Evolutionary conservation across 2,797 vertebrate species (phyloP).

Genomic region (Pantherophis vulpinus): DNA sequence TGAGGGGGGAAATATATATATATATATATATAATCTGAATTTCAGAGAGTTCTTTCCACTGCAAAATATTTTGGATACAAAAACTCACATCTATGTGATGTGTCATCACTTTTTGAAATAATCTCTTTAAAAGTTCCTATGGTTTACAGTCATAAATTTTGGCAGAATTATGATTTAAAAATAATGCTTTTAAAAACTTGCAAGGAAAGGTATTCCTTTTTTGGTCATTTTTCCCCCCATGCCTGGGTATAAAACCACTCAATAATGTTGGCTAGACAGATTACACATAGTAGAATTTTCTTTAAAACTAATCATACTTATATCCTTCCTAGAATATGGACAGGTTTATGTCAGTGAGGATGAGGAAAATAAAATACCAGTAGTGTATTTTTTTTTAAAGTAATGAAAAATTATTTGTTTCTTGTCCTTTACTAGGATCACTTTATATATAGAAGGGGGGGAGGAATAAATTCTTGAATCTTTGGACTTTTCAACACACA

Average conservation of each 20-base stretch:
- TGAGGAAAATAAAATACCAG: slow-evolving; percentile 3
- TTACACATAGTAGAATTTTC: slow-evolving; percentile 7
- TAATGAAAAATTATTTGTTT: slow-evolving; percentile 39
- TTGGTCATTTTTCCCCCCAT: slow-evolving; percentile 1
- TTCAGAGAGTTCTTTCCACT: not conserved
- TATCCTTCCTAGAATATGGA: not conserved
- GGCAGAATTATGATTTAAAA: slow-evolving; percentile 23
- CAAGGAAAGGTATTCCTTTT: slow-evolving; percentile 20
- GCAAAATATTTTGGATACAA: slow-evolving; percentile 16
- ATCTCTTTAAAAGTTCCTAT: slow-evolving; percentile 21
- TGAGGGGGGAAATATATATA: not conserved
- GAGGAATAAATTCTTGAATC: not conserved
- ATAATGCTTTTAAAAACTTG: not conserved
- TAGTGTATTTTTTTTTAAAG: slow-evolving; percentile 31
- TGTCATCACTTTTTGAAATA: slow-evolving; percentile 31
- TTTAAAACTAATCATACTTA: not conserved
- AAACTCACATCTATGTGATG: slow-evolving; percentile 12
- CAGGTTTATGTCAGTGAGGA: slow-evolving; percentile 39
- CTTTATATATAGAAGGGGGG: not conserved
- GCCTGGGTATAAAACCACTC: not conserved
- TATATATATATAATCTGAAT: not conserved
- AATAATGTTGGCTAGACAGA: not conserved
- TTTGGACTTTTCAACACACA: slow-evolving; percentile 18
- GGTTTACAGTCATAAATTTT: slow-evolving; percentile 10
- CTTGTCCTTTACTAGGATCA: slow-evolving; percentile 17